phyloP scores from a whole-genome alignment of 2,888 invertebrate genomes.

The Platynereis dumerilii region DNA sequence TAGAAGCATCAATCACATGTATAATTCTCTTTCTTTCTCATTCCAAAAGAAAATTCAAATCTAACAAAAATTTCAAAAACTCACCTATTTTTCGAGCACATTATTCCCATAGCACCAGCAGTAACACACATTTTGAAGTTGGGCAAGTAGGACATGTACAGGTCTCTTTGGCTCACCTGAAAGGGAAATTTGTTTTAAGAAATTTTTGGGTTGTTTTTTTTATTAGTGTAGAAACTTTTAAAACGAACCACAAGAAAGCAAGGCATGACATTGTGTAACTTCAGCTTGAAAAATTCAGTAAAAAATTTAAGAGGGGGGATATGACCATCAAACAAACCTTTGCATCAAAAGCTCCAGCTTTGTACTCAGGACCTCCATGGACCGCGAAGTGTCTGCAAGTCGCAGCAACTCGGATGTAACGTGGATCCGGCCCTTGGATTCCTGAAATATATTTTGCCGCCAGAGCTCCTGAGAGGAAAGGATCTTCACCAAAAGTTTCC shows the following conservation, averaged over 20 bases:
- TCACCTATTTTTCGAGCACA: slow-evolving; percentile 61
- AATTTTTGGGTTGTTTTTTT: not conserved
- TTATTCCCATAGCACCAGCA: slow-evolving; percentile 56
- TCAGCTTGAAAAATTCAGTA: too few relatives aligned
- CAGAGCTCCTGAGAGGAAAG: slow-evolving; percentile 47
- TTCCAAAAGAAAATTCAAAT: too few relatives aligned
- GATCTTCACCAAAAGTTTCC: slow-evolving; percentile 60
- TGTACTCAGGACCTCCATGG: slow-evolving; percentile 56
- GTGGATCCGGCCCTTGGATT: slow-evolving; percentile 50
- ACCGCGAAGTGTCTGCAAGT: slow-evolving; percentile 59
- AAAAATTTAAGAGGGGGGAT: too few relatives aligned
- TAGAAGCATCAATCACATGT: too few relatives aligned
- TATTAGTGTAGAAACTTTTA: not conserved
- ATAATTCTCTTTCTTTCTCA: too few relatives aligned
- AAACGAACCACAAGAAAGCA: not conserved
- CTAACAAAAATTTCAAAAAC: not conserved
- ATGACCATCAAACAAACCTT: slow-evolving; percentile 27
- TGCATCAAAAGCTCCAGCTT: slow-evolving; percentile 38
- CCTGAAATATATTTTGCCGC: slow-evolving; percentile 49
- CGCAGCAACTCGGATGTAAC: slow-evolving; percentile 51
- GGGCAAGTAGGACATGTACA: slow-evolving; percentile 55
- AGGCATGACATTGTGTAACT: too few relatives aligned
- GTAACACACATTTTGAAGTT: slow-evolving; percentile 52
- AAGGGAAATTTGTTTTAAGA: not conserved
- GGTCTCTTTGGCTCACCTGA: slow-evolving; percentile 53